phyloP scores from a whole-genome alignment of 2,797 vertebrate species.

The Thripadectes ignobilis region DNA sequence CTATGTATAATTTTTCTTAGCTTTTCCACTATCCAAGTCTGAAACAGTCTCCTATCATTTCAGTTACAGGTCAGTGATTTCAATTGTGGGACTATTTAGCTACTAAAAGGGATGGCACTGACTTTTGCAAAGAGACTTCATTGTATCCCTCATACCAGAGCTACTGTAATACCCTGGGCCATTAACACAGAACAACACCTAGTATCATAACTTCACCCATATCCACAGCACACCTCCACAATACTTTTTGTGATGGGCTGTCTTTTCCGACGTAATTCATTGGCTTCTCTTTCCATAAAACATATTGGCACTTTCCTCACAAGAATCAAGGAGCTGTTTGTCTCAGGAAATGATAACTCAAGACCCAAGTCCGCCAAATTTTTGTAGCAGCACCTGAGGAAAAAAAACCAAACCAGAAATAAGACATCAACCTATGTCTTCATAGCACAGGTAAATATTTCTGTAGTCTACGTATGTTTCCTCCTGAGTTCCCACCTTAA shows the following conservation, averaged over 20 bases:
- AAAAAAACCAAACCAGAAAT: background rate
- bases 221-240: conserved; percentile 81
- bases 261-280: conserved; percentile 87
- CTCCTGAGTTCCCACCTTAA: background rate
- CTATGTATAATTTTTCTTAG: background rate
- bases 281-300: conserved; percentile 92
- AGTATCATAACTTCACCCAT: background rate
- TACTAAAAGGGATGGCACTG: background rate
- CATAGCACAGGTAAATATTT: background rate
- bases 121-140: background rate
- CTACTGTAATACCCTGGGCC: background rate
- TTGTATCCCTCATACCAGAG: background rate
- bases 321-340: conserved; percentile 74
- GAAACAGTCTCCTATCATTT: background rate
- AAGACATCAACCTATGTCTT: background rate
- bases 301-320: conserved; percentile 90
- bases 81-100: background rate
- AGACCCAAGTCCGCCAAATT: conserved; percentile 85
- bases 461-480: background rate
- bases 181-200: background rate
- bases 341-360: conserved; percentile 84
- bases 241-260: conserved; percentile 84
- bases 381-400: conserved; percentile 83
- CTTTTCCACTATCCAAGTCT: background rate
- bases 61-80: background rate